Evolutionary conservation across 2,797 vertebrate genomes (phyloP).

Genomic region (Masticophis lateralis): DNA sequence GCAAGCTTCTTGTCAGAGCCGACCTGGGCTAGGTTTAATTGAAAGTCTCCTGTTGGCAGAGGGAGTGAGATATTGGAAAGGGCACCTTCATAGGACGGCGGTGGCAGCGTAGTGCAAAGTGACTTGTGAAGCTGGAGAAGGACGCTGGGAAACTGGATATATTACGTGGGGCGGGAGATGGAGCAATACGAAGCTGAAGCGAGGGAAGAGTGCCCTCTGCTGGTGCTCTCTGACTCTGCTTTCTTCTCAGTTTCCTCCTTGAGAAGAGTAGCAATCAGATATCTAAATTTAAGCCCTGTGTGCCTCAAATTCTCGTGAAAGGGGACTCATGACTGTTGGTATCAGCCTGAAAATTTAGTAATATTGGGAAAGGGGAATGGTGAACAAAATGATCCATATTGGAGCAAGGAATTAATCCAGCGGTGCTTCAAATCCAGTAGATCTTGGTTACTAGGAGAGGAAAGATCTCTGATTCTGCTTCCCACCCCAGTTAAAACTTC

Average conservation of each 20-base stretch:
- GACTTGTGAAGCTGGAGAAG: neutral
- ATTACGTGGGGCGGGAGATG: neutral
- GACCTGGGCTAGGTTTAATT: constrained; percentile 55
- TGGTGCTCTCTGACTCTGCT: neutral
- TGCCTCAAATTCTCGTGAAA: neutral
- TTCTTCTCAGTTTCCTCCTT: neutral
- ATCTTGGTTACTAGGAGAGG: neutral
- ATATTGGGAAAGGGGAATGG: neutral
- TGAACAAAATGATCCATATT: neutral
- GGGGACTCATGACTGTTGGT: neutral
- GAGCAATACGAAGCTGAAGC: accelerated
- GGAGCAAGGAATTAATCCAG: neutral
- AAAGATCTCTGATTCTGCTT: too few species aligned
- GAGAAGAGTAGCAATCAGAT: neutral
- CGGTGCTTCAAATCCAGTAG: neutral
- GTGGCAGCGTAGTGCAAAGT: neutral
- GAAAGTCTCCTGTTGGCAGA: constrained; percentile 17
- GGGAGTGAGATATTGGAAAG: neutral
- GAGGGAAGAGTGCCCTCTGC: constrained; percentile 39
- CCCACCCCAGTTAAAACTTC: neutral
- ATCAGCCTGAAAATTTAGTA: neutral
- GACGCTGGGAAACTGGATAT: neutral
- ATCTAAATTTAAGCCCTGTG: neutral
- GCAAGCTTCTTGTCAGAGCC: constrained; percentile 54
- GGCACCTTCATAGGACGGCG: constrained; percentile 40